Evolutionary conservation across 1,140 invertebrate genomes (phyloP).

Genomic region (Teleogryllus occipitalis): DNA sequence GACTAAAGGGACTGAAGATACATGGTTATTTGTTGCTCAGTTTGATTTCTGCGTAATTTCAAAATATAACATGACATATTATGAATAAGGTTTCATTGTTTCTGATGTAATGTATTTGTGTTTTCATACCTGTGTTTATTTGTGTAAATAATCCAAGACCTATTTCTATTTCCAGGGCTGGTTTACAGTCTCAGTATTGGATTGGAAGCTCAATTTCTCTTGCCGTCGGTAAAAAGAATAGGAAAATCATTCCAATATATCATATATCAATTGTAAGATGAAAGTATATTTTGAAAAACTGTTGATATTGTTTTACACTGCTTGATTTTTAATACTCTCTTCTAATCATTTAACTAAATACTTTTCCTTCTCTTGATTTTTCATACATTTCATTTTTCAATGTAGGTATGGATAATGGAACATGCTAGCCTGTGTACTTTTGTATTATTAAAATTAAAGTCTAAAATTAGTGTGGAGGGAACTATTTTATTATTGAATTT

Average conservation of each 20-base stretch:
- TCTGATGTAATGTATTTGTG: neutral
- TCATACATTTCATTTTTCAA: no score
- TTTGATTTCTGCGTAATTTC: neutral
- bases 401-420: no score
- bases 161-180: slow-evolving; percentile 35
- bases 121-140: slow-evolving; percentile 12
- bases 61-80: neutral
- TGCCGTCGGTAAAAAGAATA: slow-evolving; percentile 11
- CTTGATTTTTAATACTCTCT: neutral
- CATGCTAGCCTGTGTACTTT: no score
- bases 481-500: no score
- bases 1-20: neutral
- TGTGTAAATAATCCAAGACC: slow-evolving; percentile 18
- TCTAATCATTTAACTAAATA: no score
- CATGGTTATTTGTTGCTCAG: neutral
- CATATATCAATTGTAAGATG: neutral
- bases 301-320: neutral
- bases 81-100: neutral
- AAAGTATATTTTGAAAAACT: neutral
- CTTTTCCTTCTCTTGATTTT: no score
- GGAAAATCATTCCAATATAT: neutral
- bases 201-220: slow-evolving; percentile 16
- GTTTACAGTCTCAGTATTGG: slow-evolving; percentile 23
- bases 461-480: no score
- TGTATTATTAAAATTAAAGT: no score